These are phyloP conservation scores for Nymphalis urticae DNA, from an alignment of 2,888 invertebrate species.

Conservation along the genomic window DNA sequence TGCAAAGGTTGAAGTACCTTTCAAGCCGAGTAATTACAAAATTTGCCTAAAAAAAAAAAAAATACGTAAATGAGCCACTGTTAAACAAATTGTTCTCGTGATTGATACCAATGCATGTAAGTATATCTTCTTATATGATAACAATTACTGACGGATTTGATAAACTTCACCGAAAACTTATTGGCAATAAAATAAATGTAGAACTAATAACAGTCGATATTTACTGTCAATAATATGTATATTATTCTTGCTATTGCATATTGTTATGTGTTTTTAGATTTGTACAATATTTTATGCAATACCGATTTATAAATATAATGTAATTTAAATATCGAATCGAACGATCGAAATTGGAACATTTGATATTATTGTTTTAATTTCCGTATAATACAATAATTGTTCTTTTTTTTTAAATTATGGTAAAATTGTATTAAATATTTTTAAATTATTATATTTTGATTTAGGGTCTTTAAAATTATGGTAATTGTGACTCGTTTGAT, in stretches of 20 bases:
- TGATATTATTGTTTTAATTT: not conserved
- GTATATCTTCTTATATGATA: not conserved
- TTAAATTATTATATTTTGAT: too few species aligned
- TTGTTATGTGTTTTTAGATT: not conserved
- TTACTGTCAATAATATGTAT: too few species aligned
- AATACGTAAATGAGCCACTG: not conserved
- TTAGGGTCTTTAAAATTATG: not conserved
- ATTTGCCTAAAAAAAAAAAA: not conserved
- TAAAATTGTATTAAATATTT: too few species aligned
- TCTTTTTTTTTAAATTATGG: too few species aligned
- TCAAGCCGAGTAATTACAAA: not conserved
- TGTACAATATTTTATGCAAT: not conserved
- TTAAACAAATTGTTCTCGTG: too few species aligned
- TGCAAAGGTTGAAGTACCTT: not conserved
- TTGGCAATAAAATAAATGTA: not conserved
- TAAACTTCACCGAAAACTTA: constrained; percentile 15
- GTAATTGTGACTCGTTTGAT: not conserved
- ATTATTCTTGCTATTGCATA: constrained; percentile 5
- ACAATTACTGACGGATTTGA: constrained; percentile 16
- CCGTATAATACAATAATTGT: too few species aligned
- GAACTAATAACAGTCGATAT: too few species aligned
- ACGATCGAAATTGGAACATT: not conserved
- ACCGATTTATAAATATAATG: not conserved
- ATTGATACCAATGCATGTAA: not conserved
- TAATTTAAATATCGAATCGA: not conserved